These are phyloP conservation scores for Mythimna ferrago DNA, from an alignment of 2,888 invertebrate genomes.

Conservation along the genomic window DNA sequence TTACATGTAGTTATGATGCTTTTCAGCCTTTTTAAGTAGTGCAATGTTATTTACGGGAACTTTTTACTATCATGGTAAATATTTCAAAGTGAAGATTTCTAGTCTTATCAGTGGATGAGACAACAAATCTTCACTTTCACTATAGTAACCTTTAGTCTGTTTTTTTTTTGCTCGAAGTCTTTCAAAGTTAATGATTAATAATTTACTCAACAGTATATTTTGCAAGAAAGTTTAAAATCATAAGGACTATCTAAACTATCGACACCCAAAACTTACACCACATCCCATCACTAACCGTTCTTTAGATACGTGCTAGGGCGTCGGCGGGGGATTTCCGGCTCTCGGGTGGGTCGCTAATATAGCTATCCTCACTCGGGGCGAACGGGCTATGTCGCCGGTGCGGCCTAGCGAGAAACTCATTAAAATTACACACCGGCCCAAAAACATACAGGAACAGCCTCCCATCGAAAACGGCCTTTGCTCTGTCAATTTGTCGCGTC, in stretches of 20 bases:
- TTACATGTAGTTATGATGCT: too few species aligned
- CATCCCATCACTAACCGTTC: slow-evolving; percentile 72
- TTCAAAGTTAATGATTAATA: too few species aligned
- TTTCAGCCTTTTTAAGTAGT: too few species aligned
- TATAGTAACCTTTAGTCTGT: too few species aligned
- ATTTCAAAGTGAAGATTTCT: too few species aligned
- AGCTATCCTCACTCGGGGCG: slow-evolving; percentile 80
- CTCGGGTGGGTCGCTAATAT: slow-evolving; percentile 81
- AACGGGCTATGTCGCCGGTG: slow-evolving; percentile 75
- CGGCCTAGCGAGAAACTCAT: slow-evolving; percentile 87
- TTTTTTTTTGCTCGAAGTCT: too few species aligned
- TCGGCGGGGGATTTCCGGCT: slow-evolving; percentile 79
- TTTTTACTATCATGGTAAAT: too few species aligned
- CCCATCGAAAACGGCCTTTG: slow-evolving; percentile 50
- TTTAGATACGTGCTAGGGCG: slow-evolving; percentile 75
- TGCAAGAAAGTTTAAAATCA: too few species aligned
- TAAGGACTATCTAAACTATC: slow-evolving; percentile 30
- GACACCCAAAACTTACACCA: slow-evolving; percentile 29
- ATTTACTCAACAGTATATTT: too few species aligned
- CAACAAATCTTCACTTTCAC: too few species aligned
- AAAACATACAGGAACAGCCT: slow-evolving; percentile 69
- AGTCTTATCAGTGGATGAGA: too few species aligned
- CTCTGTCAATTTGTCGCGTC: slow-evolving; percentile 65
- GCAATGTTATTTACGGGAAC: too few species aligned
- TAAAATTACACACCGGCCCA: slow-evolving; percentile 86